phyloP scores from a whole-genome alignment of 2,888 invertebrate species.

The Theretra japonica region DNA sequence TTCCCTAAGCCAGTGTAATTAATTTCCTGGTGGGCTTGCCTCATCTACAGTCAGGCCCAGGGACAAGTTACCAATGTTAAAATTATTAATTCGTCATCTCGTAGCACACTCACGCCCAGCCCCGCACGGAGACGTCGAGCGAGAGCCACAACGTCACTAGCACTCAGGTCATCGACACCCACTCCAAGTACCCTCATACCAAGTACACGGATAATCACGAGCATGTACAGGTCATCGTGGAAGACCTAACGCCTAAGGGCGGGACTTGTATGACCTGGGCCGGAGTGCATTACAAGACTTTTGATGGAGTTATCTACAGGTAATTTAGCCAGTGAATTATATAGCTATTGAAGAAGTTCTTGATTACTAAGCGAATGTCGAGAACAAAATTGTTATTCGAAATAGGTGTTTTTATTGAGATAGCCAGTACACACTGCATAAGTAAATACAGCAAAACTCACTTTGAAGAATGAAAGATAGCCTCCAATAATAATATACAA shows the following conservation, averaged over 20 bases:
- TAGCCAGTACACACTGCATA: too few species aligned
- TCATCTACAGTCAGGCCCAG: too few species aligned
- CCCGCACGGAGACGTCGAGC: constrained; percentile 38
- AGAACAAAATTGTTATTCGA: too few species aligned
- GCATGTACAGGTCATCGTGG: constrained; percentile 58
- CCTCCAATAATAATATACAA: too few species aligned
- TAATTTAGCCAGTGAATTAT: constrained; percentile 51
- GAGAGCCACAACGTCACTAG: constrained; percentile 32
- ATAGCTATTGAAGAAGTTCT: too few species aligned
- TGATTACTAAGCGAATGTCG: too few species aligned
- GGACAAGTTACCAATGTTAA: neutral
- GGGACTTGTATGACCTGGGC: constrained; percentile 93
- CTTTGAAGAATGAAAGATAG: too few species aligned
- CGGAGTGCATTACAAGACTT: constrained; percentile 92
- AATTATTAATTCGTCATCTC: neutral
- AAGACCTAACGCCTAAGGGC: constrained; percentile 83
- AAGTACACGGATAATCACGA: constrained; percentile 37
- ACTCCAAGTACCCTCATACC: constrained; percentile 36
- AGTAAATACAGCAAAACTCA: too few species aligned
- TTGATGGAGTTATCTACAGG: constrained; percentile 92
- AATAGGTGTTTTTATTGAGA: too few species aligned
- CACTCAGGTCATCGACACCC: constrained; percentile 36
- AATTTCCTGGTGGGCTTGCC: too few species aligned
- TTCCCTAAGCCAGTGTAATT: too few species aligned
- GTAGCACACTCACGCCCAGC: constrained; percentile 45